Percentiles rank a stretch among this genome's conserved stretches.
These are phyloP conservation scores for Littorina saxatilis DNA, from an alignment of 1,140 invertebrate species.

Conservation along the genomic window DNA sequence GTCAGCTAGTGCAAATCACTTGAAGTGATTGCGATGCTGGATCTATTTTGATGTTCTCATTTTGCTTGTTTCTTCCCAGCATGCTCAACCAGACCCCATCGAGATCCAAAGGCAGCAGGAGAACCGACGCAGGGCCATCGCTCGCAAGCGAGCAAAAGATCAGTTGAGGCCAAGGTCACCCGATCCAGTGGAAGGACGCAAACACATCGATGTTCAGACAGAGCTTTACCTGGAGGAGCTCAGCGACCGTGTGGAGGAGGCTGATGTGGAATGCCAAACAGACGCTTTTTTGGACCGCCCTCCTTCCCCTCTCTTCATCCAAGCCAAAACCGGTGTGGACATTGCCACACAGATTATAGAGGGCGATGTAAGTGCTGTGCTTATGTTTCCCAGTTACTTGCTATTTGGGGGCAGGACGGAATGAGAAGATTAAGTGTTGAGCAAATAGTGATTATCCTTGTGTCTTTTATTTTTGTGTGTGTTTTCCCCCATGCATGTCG, in stretches of 20 bases:
- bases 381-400: too few relatives aligned
- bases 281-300: conserved; percentile 90
- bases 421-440: too few relatives aligned
- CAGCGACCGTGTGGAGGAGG: conserved; percentile 78
- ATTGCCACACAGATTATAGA: conserved; percentile 89
- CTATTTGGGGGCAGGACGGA: too few relatives aligned
- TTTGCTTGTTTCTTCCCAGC: too few relatives aligned
- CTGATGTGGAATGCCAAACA: conserved; percentile 88
- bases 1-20: too few relatives aligned
- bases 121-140: conserved; percentile 70
- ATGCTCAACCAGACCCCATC: conserved; percentile 75
- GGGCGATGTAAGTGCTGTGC: conserved; percentile 83
- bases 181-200: conserved; percentile 83
- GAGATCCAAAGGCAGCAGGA: conserved; percentile 76
- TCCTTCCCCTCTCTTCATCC: conserved; percentile 83
- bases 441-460: too few relatives aligned
- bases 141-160: conserved; percentile 74
- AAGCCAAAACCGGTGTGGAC: conserved; percentile 87
- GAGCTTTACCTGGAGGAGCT: conserved; percentile 91
- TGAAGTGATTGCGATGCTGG: too few relatives aligned
- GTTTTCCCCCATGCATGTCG: too few relatives aligned
- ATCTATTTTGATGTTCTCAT: too few relatives aligned
- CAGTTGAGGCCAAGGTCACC: conserved; percentile 72
- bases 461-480: too few relatives aligned
- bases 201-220: conserved; percentile 90